Conservation (phyloP, 2,888 invertebrate genomes). For the Agriopis leucophaearia region DNA sequence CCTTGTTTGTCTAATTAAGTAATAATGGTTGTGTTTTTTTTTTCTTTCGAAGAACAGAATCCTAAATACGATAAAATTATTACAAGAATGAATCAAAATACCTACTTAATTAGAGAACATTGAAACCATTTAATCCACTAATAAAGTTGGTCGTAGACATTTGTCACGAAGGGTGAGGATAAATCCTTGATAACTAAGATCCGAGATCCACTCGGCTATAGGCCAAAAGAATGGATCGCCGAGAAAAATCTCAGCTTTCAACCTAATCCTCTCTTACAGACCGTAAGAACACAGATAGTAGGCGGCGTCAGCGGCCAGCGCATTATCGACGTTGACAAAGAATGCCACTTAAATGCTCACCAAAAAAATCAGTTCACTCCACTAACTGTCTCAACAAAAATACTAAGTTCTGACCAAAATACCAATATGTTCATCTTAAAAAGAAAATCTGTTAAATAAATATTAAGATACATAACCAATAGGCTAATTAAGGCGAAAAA, state of each 20-base stretch:
- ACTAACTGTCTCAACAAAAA: too few relatives aligned
- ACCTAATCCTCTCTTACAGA: slow-evolving; percentile 44
- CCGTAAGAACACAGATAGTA: slow-evolving; percentile 44
- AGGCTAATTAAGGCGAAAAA: too few relatives aligned
- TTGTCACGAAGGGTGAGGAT: slow-evolving; percentile 51
- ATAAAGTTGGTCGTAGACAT: slow-evolving; percentile 51
- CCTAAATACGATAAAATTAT: not conserved
- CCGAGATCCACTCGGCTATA: slow-evolving; percentile 56
- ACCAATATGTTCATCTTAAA: too few relatives aligned
- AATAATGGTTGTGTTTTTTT: too few relatives aligned
- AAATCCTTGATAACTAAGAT: slow-evolving; percentile 55
- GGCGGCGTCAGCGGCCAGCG: slow-evolving; percentile 33
- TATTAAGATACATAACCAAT: too few relatives aligned
- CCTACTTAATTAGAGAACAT: slow-evolving; percentile 13
- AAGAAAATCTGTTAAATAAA: too few relatives aligned
- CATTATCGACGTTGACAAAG: slow-evolving; percentile 34
- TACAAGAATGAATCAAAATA: slow-evolving; percentile 11
- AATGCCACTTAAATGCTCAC: not conserved
- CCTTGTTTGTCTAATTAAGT: too few relatives aligned
- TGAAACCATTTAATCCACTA: slow-evolving; percentile 48
- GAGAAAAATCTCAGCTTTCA: slow-evolving; percentile 55
- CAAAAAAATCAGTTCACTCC: too few relatives aligned
- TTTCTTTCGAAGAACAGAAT: not conserved
- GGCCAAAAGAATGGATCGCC: slow-evolving; percentile 57
- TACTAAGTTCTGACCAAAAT: too few relatives aligned